These are phyloP conservation scores for Dendrophyllia cribrosa DNA, from an alignment of 64 coral and sea anemone species.

Conservation along the genomic window DNA sequence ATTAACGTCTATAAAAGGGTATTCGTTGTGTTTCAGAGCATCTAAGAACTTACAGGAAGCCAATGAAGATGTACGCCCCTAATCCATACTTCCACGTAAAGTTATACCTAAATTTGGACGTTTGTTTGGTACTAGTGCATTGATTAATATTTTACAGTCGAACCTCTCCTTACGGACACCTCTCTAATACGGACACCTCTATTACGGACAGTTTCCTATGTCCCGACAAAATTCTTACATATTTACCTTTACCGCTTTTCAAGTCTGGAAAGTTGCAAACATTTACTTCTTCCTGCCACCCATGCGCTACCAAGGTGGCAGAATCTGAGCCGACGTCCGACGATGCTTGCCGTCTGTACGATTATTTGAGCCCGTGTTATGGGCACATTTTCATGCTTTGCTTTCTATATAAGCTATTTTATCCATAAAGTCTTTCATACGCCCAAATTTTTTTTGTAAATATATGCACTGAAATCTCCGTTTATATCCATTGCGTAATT, in stretches of 20 bases:
- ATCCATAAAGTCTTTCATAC: not conserved
- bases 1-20: constrained; percentile 28
- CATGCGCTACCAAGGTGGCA: not conserved
- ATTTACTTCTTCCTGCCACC: constrained; percentile 9
- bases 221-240: no score
- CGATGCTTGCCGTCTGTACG: not conserved
- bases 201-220: no score
- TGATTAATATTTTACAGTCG: not conserved
- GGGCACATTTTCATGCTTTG: no score
- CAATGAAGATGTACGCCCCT: not conserved
- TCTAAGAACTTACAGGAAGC: constrained; percentile 20
- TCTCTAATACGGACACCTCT: no score
- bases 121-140: not conserved
- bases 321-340: not conserved
- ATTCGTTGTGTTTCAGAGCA: not conserved
- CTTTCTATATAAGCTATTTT: not conserved
- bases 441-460: not conserved
- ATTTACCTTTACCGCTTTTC: not conserved
- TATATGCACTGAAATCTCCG: no score
- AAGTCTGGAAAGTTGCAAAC: constrained; percentile 27
- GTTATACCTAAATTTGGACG: not conserved
- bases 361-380: no score
- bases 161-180: no score
- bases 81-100: not conserved
- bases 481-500: not conserved